These are phyloP conservation scores for Itoplectis maculator DNA, from an alignment of 2,888 invertebrate species.

Conservation along the genomic window DNA sequence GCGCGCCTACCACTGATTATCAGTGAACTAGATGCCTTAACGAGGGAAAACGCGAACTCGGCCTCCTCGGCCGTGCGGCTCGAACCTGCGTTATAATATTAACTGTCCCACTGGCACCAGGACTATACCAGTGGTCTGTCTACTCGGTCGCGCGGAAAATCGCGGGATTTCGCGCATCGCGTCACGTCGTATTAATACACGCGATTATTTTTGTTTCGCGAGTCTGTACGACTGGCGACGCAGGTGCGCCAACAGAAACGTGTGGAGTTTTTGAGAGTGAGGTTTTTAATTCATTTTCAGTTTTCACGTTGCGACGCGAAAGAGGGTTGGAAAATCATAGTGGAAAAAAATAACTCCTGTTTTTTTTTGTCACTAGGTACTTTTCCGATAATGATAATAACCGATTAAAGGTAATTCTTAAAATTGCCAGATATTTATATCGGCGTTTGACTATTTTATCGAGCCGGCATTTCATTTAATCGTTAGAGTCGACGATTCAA, in stretches of 20 bases:
- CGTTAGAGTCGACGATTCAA: too few species aligned
- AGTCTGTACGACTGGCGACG: neutral
- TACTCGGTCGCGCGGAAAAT: constrained; percentile 24
- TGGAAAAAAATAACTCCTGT: too few species aligned
- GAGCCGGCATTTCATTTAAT: too few species aligned
- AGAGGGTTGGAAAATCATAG: too few species aligned
- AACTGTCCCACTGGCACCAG: constrained; percentile 16
- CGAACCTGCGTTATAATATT: constrained; percentile 47
- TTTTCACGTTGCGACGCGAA: too few species aligned
- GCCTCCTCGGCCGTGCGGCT: constrained; percentile 20
- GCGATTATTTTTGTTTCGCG: constrained; percentile 55
- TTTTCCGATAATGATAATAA: too few species aligned
- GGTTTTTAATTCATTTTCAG: too few species aligned
- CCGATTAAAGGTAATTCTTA: too few species aligned
- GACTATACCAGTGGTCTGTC: neutral
- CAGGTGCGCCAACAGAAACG: too few species aligned
- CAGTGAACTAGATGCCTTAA: constrained; percentile 64
- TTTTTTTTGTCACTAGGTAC: too few species aligned
- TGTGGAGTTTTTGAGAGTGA: neutral
- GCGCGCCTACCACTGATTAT: constrained; percentile 54
- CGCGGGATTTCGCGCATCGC: neutral
- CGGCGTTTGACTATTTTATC: too few species aligned
- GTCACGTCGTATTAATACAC: constrained; percentile 21
- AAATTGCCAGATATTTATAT: too few species aligned
- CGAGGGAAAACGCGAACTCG: constrained; percentile 60